phyloP scores from a whole-genome alignment of 2,797 vertebrate species.

The Anabas testudineus region DNA sequence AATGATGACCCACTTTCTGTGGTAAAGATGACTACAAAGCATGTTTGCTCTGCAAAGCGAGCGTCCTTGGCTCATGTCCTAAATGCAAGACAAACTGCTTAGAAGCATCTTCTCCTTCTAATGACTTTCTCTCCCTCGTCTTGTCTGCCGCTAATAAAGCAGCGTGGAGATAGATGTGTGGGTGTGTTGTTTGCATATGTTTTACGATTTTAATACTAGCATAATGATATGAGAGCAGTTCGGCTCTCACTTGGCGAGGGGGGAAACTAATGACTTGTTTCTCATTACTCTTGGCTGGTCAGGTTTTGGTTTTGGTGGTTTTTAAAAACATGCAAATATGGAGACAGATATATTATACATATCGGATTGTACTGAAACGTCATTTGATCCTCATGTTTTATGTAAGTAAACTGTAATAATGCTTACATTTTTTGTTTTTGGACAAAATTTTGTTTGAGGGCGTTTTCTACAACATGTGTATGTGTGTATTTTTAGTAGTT shows the following conservation, averaged over 20 bases:
- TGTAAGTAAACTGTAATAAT: neutral
- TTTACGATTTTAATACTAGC: constrained; percentile 52
- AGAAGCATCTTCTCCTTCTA: constrained; percentile 65
- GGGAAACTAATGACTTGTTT: constrained; percentile 36
- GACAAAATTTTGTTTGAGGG: neutral
- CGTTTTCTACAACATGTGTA: too few relatives aligned
- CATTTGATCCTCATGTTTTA: neutral
- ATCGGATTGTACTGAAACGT: neutral
- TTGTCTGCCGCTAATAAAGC: constrained; percentile 52
- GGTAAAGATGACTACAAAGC: constrained; percentile 55
- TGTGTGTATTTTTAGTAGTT: too few relatives aligned
- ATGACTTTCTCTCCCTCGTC: constrained; percentile 56
- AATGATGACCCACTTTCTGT: constrained; percentile 57
- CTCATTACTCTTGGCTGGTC: constrained; percentile 43
- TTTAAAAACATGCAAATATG: constrained; percentile 13
- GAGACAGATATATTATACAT: constrained; percentile 22
- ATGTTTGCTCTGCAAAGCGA: constrained; percentile 50
- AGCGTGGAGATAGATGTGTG: constrained; percentile 30
- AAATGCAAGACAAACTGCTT: constrained; percentile 66
- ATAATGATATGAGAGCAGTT: constrained; percentile 38
- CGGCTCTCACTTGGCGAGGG: constrained; percentile 13
- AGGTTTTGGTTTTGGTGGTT: constrained; percentile 26
- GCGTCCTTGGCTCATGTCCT: constrained; percentile 57
- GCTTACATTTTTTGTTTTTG: neutral
- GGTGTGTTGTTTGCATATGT: constrained; percentile 45